These are phyloP conservation scores for Sarcophaga subvicina DNA, from an alignment of 2,888 invertebrate species.

Conservation along the genomic window DNA sequence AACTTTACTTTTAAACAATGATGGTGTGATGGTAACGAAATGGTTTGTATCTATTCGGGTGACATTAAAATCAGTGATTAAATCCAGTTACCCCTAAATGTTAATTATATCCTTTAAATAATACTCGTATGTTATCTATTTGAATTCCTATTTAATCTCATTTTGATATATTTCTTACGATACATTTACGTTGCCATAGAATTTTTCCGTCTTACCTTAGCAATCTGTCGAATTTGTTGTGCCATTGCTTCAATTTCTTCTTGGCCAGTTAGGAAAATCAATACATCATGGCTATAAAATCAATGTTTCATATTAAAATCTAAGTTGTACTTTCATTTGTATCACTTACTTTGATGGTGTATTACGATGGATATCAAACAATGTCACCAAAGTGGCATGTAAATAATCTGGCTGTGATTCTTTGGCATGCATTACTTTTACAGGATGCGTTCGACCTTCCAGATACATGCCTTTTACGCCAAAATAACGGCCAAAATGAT, in stretches of 20 bases:
- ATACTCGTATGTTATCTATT: too few species aligned
- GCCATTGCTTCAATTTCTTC: slow-evolving; percentile 97
- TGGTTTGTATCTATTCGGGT: too few species aligned
- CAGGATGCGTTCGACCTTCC: slow-evolving; percentile 93
- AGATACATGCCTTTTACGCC: slow-evolving; percentile 93
- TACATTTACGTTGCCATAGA: too few species aligned
- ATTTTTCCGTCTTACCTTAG: slow-evolving; percentile 83
- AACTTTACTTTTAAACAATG: too few species aligned
- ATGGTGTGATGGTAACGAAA: too few species aligned
- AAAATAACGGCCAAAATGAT: slow-evolving; percentile 95
- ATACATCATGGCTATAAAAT: slow-evolving; percentile 90
- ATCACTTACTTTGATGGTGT: slow-evolving; percentile 89
- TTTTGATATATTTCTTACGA: too few species aligned
- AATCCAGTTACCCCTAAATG: too few species aligned
- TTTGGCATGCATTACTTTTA: slow-evolving; percentile 88
- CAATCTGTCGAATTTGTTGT: slow-evolving; percentile 87
- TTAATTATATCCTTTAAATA: too few species aligned
- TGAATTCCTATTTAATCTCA: too few species aligned
- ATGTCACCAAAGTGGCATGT: slow-evolving; percentile 91
- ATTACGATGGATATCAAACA: slow-evolving; percentile 94
- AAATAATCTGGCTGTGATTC: slow-evolving; percentile 91
- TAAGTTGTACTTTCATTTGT: neutral
- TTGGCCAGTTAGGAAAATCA: slow-evolving; percentile 97
- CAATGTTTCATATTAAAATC: neutral
- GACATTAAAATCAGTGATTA: too few species aligned